Percentiles rank a stretch among this genome's conserved stretches.
phyloP scores from a whole-genome alignment of 2,888 invertebrate genomes.

The Aromia moschata region DNA sequence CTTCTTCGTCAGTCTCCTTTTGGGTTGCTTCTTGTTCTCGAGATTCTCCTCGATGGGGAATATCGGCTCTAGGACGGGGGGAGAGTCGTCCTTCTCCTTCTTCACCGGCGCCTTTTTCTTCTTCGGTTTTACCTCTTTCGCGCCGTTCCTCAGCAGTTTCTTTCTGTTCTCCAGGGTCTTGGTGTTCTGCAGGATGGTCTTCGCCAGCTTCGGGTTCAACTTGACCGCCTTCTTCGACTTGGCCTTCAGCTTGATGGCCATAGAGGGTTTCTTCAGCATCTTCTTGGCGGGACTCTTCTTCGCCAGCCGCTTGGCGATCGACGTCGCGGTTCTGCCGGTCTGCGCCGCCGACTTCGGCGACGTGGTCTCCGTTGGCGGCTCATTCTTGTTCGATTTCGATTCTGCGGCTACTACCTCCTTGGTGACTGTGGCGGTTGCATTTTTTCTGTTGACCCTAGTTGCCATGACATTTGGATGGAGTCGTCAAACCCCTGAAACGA shows the following conservation, averaged over 20 bases:
- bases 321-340: slow-evolving; percentile 26
- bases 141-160: slow-evolving; percentile 57
- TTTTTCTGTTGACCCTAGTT: slow-evolving; percentile 60
- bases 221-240: slow-evolving; percentile 49
- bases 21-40: slow-evolving; percentile 41
- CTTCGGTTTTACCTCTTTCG: slow-evolving; percentile 49
- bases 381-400: slow-evolving; percentile 42
- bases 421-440: slow-evolving; percentile 36
- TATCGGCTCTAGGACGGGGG: slow-evolving; percentile 57
- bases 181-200: slow-evolving; percentile 52
- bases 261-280: slow-evolving; percentile 42
- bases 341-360: background rate
- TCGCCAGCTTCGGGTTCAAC: slow-evolving; percentile 50
- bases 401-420: slow-evolving; percentile 54
- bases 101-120: slow-evolving; percentile 36
- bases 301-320: slow-evolving; percentile 43
- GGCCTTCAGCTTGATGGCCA: slow-evolving; percentile 53
- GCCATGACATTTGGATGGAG: slow-evolving; percentile 60
- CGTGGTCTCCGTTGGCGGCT: slow-evolving; percentile 34
- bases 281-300: slow-evolving; percentile 43
- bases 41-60: slow-evolving; percentile 51
- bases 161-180: slow-evolving; percentile 55
- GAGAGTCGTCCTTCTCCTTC: slow-evolving; percentile 44
- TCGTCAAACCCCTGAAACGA: slow-evolving; percentile 28
- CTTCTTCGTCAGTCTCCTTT: slow-evolving; percentile 42